Percentiles rank a stretch among this genome's conserved stretches.
phyloP scores from a whole-genome alignment of 2,113 vertebrate species.

The Leucoraja erinaceus region DNA sequence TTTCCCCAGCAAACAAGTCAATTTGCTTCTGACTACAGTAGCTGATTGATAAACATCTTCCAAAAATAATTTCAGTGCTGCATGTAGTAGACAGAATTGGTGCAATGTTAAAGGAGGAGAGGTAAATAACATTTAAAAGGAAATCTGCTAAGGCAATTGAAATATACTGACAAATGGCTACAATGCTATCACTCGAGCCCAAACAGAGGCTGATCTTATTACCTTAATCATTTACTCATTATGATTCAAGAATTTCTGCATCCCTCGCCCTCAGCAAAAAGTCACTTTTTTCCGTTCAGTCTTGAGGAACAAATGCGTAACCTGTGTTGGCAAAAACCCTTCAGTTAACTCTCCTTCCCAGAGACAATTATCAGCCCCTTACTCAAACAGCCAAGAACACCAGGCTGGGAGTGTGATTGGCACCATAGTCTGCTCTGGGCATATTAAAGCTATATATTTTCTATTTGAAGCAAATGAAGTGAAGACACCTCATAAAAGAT shows the following conservation, averaged over 20 bases:
- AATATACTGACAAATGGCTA: neutral
- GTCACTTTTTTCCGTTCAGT: neutral
- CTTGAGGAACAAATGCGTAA: neutral
- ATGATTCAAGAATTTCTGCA: neutral
- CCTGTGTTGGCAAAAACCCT: neutral
- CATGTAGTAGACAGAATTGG: neutral
- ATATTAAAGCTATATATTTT: neutral
- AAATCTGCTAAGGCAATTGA: neutral
- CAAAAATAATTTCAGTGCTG: slow-evolving; percentile 6
- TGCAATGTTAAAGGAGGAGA: neutral
- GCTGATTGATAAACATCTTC: slow-evolving; percentile 19
- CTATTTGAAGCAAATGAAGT: neutral
- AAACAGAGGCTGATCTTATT: neutral
- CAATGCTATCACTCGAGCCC: neutral
- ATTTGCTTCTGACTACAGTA: slow-evolving; percentile 27
- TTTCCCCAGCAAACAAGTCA: slow-evolving; percentile 19
- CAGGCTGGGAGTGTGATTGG: neutral
- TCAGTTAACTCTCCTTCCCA: neutral
- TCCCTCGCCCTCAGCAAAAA: neutral
- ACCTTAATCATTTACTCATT: neutral
- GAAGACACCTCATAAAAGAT: neutral
- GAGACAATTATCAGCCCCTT: neutral
- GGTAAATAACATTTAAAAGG: slow-evolving; percentile 17
- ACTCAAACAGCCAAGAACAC: neutral
- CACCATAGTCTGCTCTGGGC: neutral